These are phyloP conservation scores for Danionella cerebrum DNA, from an alignment of 2,113 vertebrate genomes.

Conservation along the genomic window DNA sequence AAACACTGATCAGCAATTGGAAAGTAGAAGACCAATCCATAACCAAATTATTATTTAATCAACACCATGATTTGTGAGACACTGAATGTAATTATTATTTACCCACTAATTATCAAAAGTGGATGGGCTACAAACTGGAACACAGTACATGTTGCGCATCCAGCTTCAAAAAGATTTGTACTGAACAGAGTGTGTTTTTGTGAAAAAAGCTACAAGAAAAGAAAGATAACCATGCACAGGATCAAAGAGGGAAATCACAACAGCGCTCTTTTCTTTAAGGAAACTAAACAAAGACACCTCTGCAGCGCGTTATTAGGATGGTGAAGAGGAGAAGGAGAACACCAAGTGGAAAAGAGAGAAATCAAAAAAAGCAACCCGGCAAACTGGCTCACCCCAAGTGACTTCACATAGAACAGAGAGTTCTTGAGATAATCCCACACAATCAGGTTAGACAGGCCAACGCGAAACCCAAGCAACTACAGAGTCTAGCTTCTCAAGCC, in stretches of 20 bases:
- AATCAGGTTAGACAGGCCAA: conserved; percentile 16
- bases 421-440: conserved; percentile 9
- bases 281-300: background rate
- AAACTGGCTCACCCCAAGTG: conserved; percentile 68
- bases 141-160: background rate
- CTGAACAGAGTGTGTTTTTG: background rate
- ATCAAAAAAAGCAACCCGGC: conserved; percentile 43
- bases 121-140: too few species aligned
- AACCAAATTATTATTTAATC: too few species aligned
- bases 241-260: conserved; percentile 21
- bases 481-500: background rate
- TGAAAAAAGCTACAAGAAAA: background rate
- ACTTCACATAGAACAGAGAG: conserved; percentile 2
- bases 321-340: background rate
- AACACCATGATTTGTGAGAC: too few species aligned
- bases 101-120: too few species aligned
- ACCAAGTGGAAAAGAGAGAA: background rate
- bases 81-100: too few species aligned
- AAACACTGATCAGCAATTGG: too few species aligned
- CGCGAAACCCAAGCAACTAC: conserved; percentile 27
- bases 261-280: background rate
- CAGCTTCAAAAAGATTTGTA: background rate
- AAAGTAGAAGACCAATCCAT: too few species aligned
- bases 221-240: conserved; percentile 35
- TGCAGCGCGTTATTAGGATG: background rate